These are phyloP conservation scores for Drosophila nr. fundita DNA, from an alignment of 2,888 invertebrate species.

Conservation along the genomic window DNA sequence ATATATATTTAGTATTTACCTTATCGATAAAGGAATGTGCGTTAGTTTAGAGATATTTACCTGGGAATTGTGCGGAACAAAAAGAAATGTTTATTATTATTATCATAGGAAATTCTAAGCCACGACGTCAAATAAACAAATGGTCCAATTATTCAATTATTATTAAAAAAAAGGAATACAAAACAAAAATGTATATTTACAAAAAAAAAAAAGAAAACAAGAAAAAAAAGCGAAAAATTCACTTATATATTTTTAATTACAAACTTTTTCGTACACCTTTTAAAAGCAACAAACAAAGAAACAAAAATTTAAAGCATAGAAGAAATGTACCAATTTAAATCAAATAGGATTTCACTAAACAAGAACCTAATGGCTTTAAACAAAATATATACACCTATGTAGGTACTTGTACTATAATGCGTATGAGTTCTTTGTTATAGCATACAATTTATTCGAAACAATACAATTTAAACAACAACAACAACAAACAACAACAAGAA, in stretches of 20 bases:
- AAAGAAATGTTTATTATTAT: constrained; percentile 55
- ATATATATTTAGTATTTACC: constrained; percentile 46
- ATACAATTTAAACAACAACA: constrained; percentile 28
- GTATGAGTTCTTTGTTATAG: constrained; percentile 57
- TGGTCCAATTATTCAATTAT: constrained; percentile 81
- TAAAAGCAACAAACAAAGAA: constrained; percentile 49
- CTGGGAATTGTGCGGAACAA: constrained; percentile 73
- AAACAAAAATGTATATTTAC: constrained; percentile 59
- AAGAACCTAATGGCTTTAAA: constrained; percentile 76
- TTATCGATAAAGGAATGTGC: constrained; percentile 53
- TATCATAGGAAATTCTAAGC: constrained; percentile 57
- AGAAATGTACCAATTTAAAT: constrained; percentile 73
- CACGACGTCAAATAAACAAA: constrained; percentile 71
- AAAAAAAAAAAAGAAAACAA: constrained; percentile 12
- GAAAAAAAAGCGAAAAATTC: constrained; percentile 7
- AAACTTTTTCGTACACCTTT: constrained; percentile 61
- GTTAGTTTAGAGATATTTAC: constrained; percentile 62
- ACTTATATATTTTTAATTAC: constrained; percentile 67
- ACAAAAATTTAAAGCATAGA: constrained; percentile 40
- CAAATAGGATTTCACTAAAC: constrained; percentile 66
- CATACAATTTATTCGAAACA: constrained; percentile 49
- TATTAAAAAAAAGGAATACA: constrained; percentile 31
- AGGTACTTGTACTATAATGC: constrained; percentile 31
- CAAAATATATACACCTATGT: constrained; percentile 39
- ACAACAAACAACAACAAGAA: constrained; percentile 25